Evolutionary conservation across 1,140 invertebrate species (phyloP), one percentile per base, ranked within the genome.

Genomic region (Chelonus insularis): DNA sequence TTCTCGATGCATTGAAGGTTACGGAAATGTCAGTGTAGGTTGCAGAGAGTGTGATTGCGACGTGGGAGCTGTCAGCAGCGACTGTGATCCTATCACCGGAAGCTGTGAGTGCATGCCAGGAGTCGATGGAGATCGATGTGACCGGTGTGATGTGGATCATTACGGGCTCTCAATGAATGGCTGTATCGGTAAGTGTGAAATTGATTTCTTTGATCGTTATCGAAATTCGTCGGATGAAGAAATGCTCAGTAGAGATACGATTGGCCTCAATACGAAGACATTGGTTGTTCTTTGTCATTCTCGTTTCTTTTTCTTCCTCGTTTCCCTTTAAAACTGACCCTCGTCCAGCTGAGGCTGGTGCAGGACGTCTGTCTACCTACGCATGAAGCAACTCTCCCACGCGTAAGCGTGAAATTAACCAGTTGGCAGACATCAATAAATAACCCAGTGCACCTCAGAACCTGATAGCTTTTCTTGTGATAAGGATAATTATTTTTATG

Each of bases 71-170:
- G 84, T 84, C 55, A 95, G 93, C 75, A 87, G 90, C 68, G 75
- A 80, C 18, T 97, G 95, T 76, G 81, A 89, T 64, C 83, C 87
- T 39, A 84, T 90, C 32, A 86, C 86, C n/a, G 84, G 86, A 1
- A 83, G 86, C 1, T 95, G 92, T 78, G 75, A 84, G 50, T 80
- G 85, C 36, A 82, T 82, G 41, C 70, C 76, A 0, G 93, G 93
- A 14, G 88, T 94, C 2, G 87, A 87, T 39, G 93, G 93, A 9
- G 84, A 86, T n/a, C 85, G 84, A 51, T 97, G 95, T 75, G 88
- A 93, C 70, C 76, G 73, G 11, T 97, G 95, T 74, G 79, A 88
- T 37, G 79, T 86, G 36, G 85, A 88, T 37, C 87, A 90, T 80
- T 97, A 87, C 77, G 93, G 90, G 12, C 87, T 95, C 65, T 89